A percentile compares a stretch with the other conserved stretches of the same genome.
phyloP scores from a whole-genome alignment of 2,888 invertebrate species.

The Acanthacorydalis orientalis region DNA sequence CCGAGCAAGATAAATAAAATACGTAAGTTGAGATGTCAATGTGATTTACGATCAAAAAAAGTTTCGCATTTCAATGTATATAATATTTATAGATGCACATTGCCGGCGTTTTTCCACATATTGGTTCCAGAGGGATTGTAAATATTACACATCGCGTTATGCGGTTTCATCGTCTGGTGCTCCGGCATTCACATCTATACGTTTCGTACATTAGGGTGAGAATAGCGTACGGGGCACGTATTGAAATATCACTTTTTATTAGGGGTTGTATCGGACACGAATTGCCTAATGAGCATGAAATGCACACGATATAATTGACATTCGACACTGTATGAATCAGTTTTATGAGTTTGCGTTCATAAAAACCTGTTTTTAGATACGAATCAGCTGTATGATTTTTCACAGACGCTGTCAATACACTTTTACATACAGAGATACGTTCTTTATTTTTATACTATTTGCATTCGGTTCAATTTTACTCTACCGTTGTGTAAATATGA shows the following conservation, averaged over 20 bases:
- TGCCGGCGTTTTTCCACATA: slow-evolving; percentile 1
- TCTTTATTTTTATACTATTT: too few relatives aligned
- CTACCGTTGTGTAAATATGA: too few relatives aligned
- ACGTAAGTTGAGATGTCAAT: too few relatives aligned
- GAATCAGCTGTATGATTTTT: too few relatives aligned
- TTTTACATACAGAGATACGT: too few relatives aligned
- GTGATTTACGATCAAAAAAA: neutral
- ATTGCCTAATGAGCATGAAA: slow-evolving; percentile 5
- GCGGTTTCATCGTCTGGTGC: too few relatives aligned
- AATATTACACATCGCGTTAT: neutral
- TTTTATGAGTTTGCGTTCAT: slow-evolving; percentile 1
- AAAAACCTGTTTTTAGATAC: neutral
- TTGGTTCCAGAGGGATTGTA: slow-evolving; percentile 4
- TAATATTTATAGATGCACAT: neutral
- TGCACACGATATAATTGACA: slow-evolving; percentile 7
- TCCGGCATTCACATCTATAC: too few relatives aligned
- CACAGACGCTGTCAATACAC: too few relatives aligned
- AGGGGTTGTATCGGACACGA: neutral
- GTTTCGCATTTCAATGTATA: neutral
- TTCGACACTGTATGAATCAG: slow-evolving; percentile 4
- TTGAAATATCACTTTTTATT: slow-evolving; percentile 1
- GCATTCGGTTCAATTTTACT: too few relatives aligned
- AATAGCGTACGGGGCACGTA: neutral
- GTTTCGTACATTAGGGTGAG: too few relatives aligned
- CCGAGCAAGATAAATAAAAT: too few relatives aligned